Base-by-base conservation (phyloP, 2,888 invertebrate species). In the Dryobota labecula region DNA sequence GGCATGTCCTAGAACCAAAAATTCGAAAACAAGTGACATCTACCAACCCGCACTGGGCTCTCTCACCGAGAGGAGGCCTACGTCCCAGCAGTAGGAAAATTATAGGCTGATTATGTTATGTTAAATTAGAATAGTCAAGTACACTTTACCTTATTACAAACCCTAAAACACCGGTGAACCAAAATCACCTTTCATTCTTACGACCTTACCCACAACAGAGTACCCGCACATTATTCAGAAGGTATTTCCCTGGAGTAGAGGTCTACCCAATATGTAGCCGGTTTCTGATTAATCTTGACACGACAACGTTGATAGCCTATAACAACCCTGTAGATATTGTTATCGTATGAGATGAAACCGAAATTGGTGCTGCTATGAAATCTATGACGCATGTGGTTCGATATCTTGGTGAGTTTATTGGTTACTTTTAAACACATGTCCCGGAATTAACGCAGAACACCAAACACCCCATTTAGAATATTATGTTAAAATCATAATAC, bases 231-330 rank as follows among this genome's bases (percentile, higher is more conserved):
- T 72, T 65, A 76, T 82, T 76, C 70, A 72, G 33, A 33, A 58
- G 71, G 33, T 60, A 81, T 83, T 83, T 83, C 83, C 83, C 76
- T 53, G 1, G 78, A 70, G 78, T 15, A 57, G 56, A 54, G 67
- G 41, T 67, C 36, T 65, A 51, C 62, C 47, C 64, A 70, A 79
- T 80, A 72, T 70, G 70, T 72, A 70, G 41, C 58, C 36, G 64
- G 70, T 62, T 65, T 61, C 56, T 68, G 73, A 80, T 73, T 75
- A 80, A 84, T 77, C 67, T 73, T 56, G 57, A 47, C 54, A 54
- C 60, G 67, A 62, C 73, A 70, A 69, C 60, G 67, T 51, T 54
- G 64, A 72, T 74, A 68, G 73, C 63, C 63, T 53, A 66, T 63
- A 53, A 38, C 74, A 58, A 53, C 27, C 53, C 27, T 54, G n/a